These are phyloP conservation scores for Cyphomyrus discorhynchus DNA, from an alignment of 2,113 vertebrate species.

Conservation along the genomic window DNA sequence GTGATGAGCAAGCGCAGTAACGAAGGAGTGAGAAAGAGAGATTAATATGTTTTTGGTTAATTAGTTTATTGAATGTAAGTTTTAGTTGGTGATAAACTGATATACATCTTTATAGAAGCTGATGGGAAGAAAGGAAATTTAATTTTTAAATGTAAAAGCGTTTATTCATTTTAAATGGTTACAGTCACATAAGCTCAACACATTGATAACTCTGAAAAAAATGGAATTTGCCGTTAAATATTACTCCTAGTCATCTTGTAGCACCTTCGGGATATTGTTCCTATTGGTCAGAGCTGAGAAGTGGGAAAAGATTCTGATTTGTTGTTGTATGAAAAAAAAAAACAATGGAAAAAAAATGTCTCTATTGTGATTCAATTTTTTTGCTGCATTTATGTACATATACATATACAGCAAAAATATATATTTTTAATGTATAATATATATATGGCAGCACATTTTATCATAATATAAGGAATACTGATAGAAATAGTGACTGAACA, in stretches of 20 bases:
- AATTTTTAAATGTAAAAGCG: neutral
- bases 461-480: neutral
- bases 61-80: neutral
- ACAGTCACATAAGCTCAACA: slow-evolving; percentile 14
- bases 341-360: neutral
- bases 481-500: neutral
- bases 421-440: neutral
- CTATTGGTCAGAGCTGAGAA: neutral
- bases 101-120: slow-evolving; percentile 5
- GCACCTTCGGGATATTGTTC: neutral
- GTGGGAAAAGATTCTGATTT: neutral
- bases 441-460: neutral
- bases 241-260: neutral
- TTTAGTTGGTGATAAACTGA: neutral
- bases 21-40: neutral
- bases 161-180: slow-evolving; percentile 2
- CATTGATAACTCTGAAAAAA: neutral
- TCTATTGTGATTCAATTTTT: neutral
- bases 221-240: neutral
- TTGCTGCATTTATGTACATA: neutral
- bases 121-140: neutral
- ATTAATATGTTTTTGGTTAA: neutral
- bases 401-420: neutral
- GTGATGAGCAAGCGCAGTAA: neutral
- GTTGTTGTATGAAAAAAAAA: neutral